Evolutionary conservation across 2,797 vertebrate genomes (phyloP).

Genomic region (Eulemur coronatus): DNA sequence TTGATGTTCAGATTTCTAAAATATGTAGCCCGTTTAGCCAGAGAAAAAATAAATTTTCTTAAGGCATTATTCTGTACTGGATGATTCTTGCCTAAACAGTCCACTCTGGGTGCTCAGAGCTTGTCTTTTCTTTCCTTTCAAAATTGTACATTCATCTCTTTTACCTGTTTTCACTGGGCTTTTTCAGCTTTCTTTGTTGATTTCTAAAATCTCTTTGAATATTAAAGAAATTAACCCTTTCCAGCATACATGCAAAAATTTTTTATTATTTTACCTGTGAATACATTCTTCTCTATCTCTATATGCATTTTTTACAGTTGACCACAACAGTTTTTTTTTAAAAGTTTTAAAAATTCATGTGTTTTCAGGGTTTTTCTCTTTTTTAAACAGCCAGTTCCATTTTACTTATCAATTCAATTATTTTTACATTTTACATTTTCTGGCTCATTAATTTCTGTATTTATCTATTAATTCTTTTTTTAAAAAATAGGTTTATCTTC

Average conservation of each 20-base stretch:
- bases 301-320: neutral
- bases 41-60: neutral
- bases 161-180: neutral
- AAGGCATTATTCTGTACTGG: neutral
- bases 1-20: neutral
- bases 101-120: neutral
- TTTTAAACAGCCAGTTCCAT: neutral
- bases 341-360: neutral
- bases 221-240: neutral
- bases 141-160: neutral
- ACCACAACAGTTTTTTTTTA: neutral
- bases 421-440: conserved; percentile 26
- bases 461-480: neutral
- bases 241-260: neutral
- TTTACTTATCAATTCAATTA: neutral
- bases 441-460: conserved; percentile 12
- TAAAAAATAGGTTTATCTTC: neutral
- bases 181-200: neutral
- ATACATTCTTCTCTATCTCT: neutral
- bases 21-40: neutral
- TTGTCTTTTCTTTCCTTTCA: neutral
- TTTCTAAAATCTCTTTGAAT: neutral
- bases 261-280: neutral
- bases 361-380: neutral
- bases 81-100: neutral